These are phyloP conservation scores for Philopotamus ludificatus DNA, from an alignment of 1,140 invertebrate species.

Conservation along the genomic window DNA sequence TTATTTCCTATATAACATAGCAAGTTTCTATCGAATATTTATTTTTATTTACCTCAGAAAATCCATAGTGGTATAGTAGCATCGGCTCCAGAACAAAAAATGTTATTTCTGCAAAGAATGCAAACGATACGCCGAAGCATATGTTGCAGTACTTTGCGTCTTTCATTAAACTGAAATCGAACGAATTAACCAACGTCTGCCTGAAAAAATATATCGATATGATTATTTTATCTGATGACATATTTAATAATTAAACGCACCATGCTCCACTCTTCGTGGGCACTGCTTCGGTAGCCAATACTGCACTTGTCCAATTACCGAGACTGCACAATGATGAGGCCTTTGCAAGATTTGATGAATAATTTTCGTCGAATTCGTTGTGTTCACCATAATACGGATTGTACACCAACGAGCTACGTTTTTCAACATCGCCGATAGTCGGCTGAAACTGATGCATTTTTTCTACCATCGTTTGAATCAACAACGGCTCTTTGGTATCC, in stretches of 20 bases:
- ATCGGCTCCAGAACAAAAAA: slow-evolving; percentile 34
- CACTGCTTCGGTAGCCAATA: slow-evolving; percentile 46
- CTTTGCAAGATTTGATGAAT: slow-evolving; percentile 6
- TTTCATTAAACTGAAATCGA: slow-evolving; percentile 34
- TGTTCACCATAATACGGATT: not conserved
- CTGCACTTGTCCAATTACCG: slow-evolving; percentile 49
- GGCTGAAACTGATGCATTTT: too few species aligned
- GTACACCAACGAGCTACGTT: not conserved
- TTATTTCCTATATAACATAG: too few species aligned
- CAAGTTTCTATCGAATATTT: too few species aligned
- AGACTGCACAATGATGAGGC: slow-evolving; percentile 48
- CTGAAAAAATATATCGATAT: too few species aligned
- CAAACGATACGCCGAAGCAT: slow-evolving; percentile 35
- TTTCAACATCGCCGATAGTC: not conserved
- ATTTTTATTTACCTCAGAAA: slow-evolving; percentile 28
- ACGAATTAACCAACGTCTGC: slow-evolving; percentile 27
- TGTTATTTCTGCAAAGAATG: slow-evolving; percentile 35
- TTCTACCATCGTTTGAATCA: not conserved
- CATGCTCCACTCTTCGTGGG: slow-evolving; percentile 23
- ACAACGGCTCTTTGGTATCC: slow-evolving; percentile 12
- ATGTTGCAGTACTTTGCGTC: slow-evolving; percentile 35
- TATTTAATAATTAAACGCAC: slow-evolving; percentile 22
- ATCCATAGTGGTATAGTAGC: slow-evolving; percentile 28
- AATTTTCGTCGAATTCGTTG: not conserved
- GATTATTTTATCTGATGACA: too few species aligned